Evolutionary conservation across 2,888 invertebrate genomes (phyloP), one percentile per base, ranked within the genome.

Genomic region (Malachius bipustulatus): DNA sequence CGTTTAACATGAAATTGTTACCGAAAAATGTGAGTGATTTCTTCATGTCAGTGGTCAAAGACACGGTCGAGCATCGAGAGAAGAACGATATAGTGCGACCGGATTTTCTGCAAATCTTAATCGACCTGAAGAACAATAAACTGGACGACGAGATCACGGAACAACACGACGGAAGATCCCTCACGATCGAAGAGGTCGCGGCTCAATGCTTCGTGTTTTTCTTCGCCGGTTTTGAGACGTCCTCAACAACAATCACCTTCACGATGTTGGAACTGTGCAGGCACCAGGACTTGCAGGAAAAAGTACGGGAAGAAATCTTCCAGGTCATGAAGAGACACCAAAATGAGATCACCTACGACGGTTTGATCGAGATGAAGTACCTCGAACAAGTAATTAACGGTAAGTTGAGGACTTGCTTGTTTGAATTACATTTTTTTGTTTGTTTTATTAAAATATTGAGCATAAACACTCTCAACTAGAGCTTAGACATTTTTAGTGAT

Each of bases 191-290:
- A 8, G 50, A 57, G 39, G 44, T 57, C 4, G 47, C 49, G 1
- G 71, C 71, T 1, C 73, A 76, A 51, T 65, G 68, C 4, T 55
- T 74, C 19, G 52, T 74, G 2, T 75, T 75, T 54, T 65, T 75
- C 2, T 54, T 71, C 33, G 75, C 71, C 32, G 75, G 74, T 0
- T 75, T 69, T 46, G 75, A 75, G 49, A 75, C 75, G 0, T 71
- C 73, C 0, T 69, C 73, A 34, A 70, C 70, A 0, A 50, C 71
- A n/a, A 48, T 74, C 19, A 67, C 70, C 0, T 72, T 71, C 42
- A 67, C 67, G 1, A 56, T 69, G 6, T 69, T 70, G 46, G 66
- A 67, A 8, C 47, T 76, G 27, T 70, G 72, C 0, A 34, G 39
- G n/a, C 51, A 67, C 42, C 55, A 49, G 2, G 54, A 62, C 1